phyloP scores from a whole-genome alignment of 2,888 invertebrate genomes.

The Atherix ibis region DNA sequence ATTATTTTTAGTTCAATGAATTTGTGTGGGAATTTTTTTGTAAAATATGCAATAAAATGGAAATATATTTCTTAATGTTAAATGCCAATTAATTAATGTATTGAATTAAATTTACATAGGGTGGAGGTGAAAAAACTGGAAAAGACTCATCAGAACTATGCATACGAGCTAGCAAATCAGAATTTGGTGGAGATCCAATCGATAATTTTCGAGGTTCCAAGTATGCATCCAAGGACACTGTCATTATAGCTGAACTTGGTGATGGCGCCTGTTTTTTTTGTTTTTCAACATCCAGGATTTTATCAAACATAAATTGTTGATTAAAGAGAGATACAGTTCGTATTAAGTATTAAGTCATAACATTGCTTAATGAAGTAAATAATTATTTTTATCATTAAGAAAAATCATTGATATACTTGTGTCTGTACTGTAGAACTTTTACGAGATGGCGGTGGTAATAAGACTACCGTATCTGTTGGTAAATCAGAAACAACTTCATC shows the following conservation, averaged over 20 bases:
- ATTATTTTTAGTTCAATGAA: too few relatives aligned
- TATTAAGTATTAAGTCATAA: too few relatives aligned
- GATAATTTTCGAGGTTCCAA: slow-evolving; percentile 71
- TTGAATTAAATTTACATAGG: slow-evolving; percentile 37
- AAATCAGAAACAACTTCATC: slow-evolving; percentile 23
- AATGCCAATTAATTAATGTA: too few relatives aligned
- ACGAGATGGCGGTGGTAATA: slow-evolving; percentile 25
- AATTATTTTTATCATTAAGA: too few relatives aligned
- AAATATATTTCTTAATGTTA: too few relatives aligned
- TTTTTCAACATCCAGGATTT: too few relatives aligned
- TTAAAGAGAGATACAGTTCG: too few relatives aligned
- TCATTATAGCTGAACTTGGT: slow-evolving; percentile 71
- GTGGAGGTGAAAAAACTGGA: slow-evolving; percentile 72
- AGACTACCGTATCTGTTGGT: slow-evolving; percentile 16
- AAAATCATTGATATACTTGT: too few relatives aligned
- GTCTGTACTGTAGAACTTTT: slow-evolving; percentile 37
- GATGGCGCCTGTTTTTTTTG: slow-evolving; percentile 46
- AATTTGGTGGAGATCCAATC: slow-evolving; percentile 60
- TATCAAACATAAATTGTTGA: too few relatives aligned
- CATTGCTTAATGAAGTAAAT: too few relatives aligned
- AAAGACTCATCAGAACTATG: slow-evolving; percentile 66
- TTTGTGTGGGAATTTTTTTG: too few relatives aligned
- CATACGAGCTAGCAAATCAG: slow-evolving; percentile 49
- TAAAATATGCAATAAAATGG: too few relatives aligned
- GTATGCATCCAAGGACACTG: slow-evolving; percentile 71